Percentiles rank a stretch among this genome's conserved stretches.
Evolutionary conservation across 2,113 vertebrate species (phyloP).

Genomic region (Trematocara macrostoma): DNA sequence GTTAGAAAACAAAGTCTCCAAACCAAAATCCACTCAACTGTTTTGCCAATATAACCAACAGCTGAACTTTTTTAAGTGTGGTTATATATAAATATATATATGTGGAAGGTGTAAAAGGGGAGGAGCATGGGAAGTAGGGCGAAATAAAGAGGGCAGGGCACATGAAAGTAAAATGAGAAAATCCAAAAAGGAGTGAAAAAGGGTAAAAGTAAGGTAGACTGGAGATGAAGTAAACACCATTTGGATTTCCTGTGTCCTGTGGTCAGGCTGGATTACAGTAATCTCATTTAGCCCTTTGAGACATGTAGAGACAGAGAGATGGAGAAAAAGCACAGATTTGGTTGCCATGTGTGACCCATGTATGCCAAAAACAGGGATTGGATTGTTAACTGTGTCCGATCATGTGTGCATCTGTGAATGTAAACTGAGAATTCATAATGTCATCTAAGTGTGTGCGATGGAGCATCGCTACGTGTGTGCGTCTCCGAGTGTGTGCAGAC

Average conservation of each 20-base stretch:
- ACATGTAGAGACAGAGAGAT: background rate
- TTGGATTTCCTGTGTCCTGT: constrained; percentile 18
- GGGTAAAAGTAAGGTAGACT: background rate
- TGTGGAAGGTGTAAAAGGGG: background rate
- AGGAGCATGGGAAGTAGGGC: background rate
- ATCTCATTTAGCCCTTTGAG: constrained; percentile 30
- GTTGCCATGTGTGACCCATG: background rate
- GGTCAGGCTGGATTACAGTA: constrained; percentile 50
- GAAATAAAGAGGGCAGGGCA: background rate
- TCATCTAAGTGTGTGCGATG: background rate
- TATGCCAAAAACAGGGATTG: background rate
- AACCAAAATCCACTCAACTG: background rate
- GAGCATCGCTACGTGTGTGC: background rate
- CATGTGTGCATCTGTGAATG: constrained; percentile 10
- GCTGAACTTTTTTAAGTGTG: background rate
- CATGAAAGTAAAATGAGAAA: background rate
- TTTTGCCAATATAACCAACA: background rate
- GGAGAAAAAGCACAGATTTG: background rate
- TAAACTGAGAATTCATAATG: constrained; percentile 20
- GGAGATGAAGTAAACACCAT: constrained; percentile 15
- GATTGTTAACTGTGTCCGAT: background rate
- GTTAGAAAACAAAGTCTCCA: background rate
- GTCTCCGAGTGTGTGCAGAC: background rate
- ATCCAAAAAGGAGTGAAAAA: background rate
- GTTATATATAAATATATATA: background rate